phyloP scores from a whole-genome alignment of 1,140 invertebrate species.

The Drosophila punjabiensis region DNA sequence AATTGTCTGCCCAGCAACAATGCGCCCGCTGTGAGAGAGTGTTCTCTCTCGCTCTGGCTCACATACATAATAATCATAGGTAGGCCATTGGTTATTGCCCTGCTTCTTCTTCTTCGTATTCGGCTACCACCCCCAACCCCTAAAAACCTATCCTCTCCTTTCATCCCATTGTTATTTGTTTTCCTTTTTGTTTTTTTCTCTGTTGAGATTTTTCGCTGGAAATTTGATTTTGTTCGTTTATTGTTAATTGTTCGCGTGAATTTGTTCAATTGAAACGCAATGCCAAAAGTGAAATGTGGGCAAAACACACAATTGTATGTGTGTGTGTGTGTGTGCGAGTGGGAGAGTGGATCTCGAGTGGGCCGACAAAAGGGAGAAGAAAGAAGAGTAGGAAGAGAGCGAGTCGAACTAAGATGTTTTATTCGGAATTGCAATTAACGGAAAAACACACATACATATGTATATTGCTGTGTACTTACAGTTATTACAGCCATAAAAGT shows the following conservation, averaged over 20 bases:
- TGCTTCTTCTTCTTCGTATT: constrained; percentile 5
- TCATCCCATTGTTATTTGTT: constrained; percentile 51
- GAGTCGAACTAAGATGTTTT: constrained; percentile 25
- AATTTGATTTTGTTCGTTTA: constrained; percentile 67
- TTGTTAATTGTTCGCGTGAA: constrained; percentile 85
- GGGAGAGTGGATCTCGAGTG: constrained; percentile 44
- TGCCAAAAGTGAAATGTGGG: constrained; percentile 81
- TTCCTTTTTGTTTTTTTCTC: constrained; percentile 27
- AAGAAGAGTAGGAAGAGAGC: background rate
- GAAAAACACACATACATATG: constrained; percentile 16
- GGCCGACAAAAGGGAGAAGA: constrained; percentile 9
- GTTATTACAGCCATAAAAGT: constrained; percentile 26
- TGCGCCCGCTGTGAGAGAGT: constrained; percentile 2
- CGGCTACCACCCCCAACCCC: constrained; percentile 1
- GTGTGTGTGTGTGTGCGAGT: constrained; percentile 14
- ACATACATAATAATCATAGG: constrained; percentile 31
- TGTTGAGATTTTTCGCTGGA: constrained; percentile 63
- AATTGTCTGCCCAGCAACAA: constrained; percentile 43
- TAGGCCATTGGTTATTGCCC: constrained; percentile 17
- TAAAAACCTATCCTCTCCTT: constrained; percentile 1
- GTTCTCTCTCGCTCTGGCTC: background rate
- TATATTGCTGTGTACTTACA: constrained; percentile 9
- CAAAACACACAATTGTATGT: constrained; percentile 75
- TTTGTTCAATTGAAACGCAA: constrained; percentile 83
- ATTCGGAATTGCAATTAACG: constrained; percentile 21